Percentiles rank a stretch among this genome's conserved stretches.
Conservation (phyloP, 1,140 invertebrate genomes). For the Drosophila neocordata region DNA sequence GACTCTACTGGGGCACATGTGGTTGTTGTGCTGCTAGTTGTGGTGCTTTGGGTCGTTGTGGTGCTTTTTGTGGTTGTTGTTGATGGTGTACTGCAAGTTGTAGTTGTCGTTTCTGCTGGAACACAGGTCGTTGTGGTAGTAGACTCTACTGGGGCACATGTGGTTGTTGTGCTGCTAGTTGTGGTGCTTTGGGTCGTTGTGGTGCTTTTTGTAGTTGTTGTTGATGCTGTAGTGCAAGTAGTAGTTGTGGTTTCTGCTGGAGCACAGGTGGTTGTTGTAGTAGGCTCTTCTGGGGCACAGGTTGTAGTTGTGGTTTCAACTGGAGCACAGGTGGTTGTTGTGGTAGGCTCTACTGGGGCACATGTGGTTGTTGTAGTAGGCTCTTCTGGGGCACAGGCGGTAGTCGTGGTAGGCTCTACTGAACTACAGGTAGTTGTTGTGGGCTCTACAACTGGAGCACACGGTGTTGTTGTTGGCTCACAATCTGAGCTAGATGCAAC, state of each 20-base stretch:
- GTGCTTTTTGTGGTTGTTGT: conserved; percentile 20
- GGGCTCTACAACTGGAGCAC: background rate
- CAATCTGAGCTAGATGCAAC: background rate
- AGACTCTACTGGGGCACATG: background rate
- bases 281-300: background rate
- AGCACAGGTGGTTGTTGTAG: conserved; percentile 15
- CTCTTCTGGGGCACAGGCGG: background rate
- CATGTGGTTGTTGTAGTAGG: conserved; percentile 12
- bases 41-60: conserved; percentile 27
- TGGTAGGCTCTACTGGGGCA: conserved; percentile 26
- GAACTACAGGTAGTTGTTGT: conserved; percentile 20
- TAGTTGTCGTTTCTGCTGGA: background rate
- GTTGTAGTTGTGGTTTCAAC: background rate
- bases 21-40: background rate
- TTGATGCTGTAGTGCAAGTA: conserved; percentile 12
- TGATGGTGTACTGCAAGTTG: background rate
- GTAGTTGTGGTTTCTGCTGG: conserved; percentile 11
- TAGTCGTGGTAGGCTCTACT: conserved; percentile 19
- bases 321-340: conserved; percentile 31
- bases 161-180: conserved; percentile 11
- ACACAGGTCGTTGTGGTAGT: conserved; percentile 14
- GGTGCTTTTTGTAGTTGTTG: background rate
- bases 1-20: conserved; percentile 1
- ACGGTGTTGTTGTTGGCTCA: conserved; percentile 13
- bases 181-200: conserved; percentile 5